Conservation (phyloP, 2,797 vertebrate species). For the Thripadectes ignobilis region DNA sequence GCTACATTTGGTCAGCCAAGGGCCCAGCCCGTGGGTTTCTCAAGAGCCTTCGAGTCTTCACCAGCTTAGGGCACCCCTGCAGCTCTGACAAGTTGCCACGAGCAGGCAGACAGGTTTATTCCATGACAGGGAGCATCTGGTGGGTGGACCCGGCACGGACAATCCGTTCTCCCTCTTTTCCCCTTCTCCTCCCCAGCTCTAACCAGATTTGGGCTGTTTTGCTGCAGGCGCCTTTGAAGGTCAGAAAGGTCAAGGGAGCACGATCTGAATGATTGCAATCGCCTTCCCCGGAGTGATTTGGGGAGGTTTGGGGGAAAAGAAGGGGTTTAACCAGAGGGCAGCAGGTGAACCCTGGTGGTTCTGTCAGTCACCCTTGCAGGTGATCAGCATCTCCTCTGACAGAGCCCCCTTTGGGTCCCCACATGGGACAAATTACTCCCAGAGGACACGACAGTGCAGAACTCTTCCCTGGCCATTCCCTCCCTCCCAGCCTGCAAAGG, state of each 20-base stretch:
- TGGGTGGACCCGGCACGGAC: background rate
- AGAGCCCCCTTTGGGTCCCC: background rate
- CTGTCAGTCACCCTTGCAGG: background rate
- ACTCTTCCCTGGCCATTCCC: background rate
- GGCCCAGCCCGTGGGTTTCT: background rate
- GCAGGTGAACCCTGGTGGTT: background rate
- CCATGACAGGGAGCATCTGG: background rate
- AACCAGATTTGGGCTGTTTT: background rate
- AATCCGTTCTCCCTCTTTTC: background rate
- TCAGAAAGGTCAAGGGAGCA: background rate
- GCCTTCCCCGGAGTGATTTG: background rate
- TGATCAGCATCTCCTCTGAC: conserved; percentile 8
- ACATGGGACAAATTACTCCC: background rate
- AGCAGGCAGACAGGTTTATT: background rate
- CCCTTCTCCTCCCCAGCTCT: background rate
- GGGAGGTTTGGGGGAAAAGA: background rate
- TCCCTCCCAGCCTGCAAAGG: conserved; percentile 22
- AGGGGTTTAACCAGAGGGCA: background rate
- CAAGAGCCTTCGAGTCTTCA: background rate
- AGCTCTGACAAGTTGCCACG: background rate
- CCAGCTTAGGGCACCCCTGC: background rate
- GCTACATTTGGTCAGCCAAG: background rate
- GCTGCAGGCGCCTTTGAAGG: background rate
- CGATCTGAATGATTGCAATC: background rate
- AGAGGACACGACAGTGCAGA: background rate